These are phyloP conservation scores for Puntigrus tetrazona DNA, from an alignment of 2,113 vertebrate genomes.

Conservation along the genomic window DNA sequence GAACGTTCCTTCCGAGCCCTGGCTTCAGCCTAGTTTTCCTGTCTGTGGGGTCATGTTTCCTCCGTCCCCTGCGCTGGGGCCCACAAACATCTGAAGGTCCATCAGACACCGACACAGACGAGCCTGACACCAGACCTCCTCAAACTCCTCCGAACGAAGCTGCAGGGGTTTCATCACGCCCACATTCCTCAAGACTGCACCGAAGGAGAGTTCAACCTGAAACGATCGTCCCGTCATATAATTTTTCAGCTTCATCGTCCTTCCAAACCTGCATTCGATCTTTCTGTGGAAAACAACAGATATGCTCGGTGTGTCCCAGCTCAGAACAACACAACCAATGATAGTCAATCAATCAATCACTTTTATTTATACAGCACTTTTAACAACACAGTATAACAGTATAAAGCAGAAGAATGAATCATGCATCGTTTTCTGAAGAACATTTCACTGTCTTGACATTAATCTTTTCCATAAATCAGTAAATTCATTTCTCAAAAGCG, in stretches of 20 bases:
- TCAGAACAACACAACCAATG: too few relatives aligned
- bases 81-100: slow-evolving; percentile 39
- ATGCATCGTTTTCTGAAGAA: too few relatives aligned
- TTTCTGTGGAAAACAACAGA: not conserved
- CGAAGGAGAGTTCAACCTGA: too few relatives aligned
- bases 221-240: not conserved
- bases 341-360: too few relatives aligned
- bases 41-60: slow-evolving; percentile 35
- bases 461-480: not conserved
- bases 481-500: too few relatives aligned
- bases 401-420: too few relatives aligned
- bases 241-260: not conserved
- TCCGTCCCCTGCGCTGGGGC: not conserved
- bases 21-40: not conserved
- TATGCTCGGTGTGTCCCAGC: too few relatives aligned
- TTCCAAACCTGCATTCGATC: not conserved
- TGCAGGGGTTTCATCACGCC: not conserved
- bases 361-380: too few relatives aligned
- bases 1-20: too few relatives aligned
- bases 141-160: not conserved
- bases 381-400: too few relatives aligned
- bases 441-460: not conserved
- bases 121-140: too few relatives aligned
- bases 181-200: not conserved
- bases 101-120: not conserved